Evolutionary conservation across 2,113 vertebrate species (phyloP).

Genomic region (Numida meleagris): DNA sequence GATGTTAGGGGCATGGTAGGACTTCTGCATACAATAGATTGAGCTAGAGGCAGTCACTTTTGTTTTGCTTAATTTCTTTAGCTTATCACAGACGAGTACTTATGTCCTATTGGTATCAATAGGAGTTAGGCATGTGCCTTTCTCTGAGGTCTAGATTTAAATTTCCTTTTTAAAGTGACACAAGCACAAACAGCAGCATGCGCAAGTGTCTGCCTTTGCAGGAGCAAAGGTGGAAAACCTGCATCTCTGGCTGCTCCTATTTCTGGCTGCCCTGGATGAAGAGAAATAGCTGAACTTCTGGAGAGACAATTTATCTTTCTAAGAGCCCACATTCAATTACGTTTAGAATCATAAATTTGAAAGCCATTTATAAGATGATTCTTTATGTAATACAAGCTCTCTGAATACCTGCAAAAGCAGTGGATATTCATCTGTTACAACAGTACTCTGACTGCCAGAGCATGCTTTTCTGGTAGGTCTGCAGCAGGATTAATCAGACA

Average conservation of each 20-base stretch:
- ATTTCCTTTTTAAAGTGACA: neutral
- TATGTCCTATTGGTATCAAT: neutral
- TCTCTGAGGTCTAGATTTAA: neutral
- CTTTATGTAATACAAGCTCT: neutral
- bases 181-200: neutral
- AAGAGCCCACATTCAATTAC: neutral
- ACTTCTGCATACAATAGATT: neutral
- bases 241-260: neutral
- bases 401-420: neutral
- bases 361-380: neutral
- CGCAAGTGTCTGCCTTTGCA: neutral
- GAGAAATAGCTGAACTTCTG: neutral
- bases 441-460: neutral
- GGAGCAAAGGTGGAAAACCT: neutral
- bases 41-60: neutral
- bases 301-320: neutral
- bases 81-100: neutral
- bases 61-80: neutral
- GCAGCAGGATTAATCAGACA: neutral
- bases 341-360: rapidly evolving
- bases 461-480: neutral
- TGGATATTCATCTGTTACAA: neutral
- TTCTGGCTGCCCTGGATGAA: neutral
- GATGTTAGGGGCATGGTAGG: neutral
- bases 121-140: neutral